Percentiles rank a stretch among this genome's conserved stretches.
These are phyloP conservation scores for Harpagoxenus sublaevis DNA, from an alignment of 2,888 invertebrate species.

Conservation along the genomic window DNA sequence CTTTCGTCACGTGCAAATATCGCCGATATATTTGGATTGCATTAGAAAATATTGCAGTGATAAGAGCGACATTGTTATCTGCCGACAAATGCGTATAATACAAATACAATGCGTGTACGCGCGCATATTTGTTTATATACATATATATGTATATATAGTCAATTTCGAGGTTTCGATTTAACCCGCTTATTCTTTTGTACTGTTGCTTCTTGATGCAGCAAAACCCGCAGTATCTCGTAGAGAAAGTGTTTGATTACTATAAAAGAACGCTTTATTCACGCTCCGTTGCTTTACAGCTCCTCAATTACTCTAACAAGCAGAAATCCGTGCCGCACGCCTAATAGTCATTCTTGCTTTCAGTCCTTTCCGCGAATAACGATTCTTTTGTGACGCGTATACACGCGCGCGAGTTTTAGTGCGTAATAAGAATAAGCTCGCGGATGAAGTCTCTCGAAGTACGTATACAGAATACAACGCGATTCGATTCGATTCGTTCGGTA, in stretches of 20 bases:
- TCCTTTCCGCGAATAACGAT: constrained; percentile 31
- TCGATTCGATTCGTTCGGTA: not conserved
- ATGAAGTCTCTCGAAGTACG: not conserved
- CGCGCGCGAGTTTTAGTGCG: constrained; percentile 14
- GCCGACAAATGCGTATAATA: not conserved
- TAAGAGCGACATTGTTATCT: not conserved
- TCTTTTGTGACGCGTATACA: not conserved
- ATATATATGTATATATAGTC: too few relatives aligned
- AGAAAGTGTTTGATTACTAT: constrained; percentile 64
- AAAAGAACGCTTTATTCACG: constrained; percentile 57
- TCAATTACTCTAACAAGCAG: constrained; percentile 60
- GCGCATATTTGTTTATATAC: too few relatives aligned
- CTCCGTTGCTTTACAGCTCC: constrained; percentile 42
- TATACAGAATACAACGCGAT: not conserved
- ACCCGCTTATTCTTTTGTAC: not conserved
- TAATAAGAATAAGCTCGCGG: constrained; percentile 6
- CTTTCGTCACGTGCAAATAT: not conserved
- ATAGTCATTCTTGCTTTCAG: constrained; percentile 47
- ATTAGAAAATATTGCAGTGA: not conserved
- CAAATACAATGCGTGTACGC: not conserved
- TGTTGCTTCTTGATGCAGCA: not conserved
- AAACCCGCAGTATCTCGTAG: constrained; percentile 54
- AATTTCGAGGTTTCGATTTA: not conserved
- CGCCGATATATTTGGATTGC: not conserved
- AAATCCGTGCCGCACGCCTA: constrained; percentile 28